Percentiles rank a stretch among this genome's conserved stretches.
Evolutionary conservation across 2,888 invertebrate species (phyloP).

Genomic region (Aspidiotus rigidus): DNA sequence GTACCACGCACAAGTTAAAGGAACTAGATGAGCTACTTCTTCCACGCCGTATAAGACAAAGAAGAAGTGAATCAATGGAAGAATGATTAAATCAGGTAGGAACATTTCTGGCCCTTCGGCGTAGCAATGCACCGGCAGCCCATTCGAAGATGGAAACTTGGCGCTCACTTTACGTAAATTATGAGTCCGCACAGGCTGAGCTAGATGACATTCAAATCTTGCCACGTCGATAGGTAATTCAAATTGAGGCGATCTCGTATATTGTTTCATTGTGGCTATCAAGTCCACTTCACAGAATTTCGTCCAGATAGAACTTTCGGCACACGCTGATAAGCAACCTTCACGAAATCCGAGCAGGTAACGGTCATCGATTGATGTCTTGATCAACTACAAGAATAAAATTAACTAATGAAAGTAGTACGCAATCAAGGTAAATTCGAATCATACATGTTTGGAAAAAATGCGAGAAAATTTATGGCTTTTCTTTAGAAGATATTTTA

Average conservation of each 20-base stretch:
- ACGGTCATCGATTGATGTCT: conserved; percentile 41
- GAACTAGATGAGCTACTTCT: conserved; percentile 47
- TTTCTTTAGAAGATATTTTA: too few species aligned
- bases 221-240: conserved; percentile 59
- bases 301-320: conserved; percentile 81
- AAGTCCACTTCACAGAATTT: conserved; percentile 69
- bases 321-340: conserved; percentile 69
- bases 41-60: conserved; percentile 46
- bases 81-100: conserved; percentile 71
- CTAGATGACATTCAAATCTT: conserved; percentile 74
- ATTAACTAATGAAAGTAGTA: too few species aligned
- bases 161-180: conserved; percentile 60
- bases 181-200: conserved; percentile 71
- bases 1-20: conserved; percentile 58
- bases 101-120: conserved; percentile 76
- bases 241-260: conserved; percentile 38
- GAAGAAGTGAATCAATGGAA: conserved; percentile 58
- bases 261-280: conserved; percentile 45
- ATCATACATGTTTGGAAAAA: too few species aligned
- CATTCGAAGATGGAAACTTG: conserved; percentile 19
- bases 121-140: conserved; percentile 56
- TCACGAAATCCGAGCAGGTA: conserved; percentile 67
- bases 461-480: too few species aligned
- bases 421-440: too few species aligned
- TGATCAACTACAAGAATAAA: too few species aligned